Evolutionary conservation across 1,140 invertebrate genomes (phyloP).

Genomic region (Calephelis virginiensis): DNA sequence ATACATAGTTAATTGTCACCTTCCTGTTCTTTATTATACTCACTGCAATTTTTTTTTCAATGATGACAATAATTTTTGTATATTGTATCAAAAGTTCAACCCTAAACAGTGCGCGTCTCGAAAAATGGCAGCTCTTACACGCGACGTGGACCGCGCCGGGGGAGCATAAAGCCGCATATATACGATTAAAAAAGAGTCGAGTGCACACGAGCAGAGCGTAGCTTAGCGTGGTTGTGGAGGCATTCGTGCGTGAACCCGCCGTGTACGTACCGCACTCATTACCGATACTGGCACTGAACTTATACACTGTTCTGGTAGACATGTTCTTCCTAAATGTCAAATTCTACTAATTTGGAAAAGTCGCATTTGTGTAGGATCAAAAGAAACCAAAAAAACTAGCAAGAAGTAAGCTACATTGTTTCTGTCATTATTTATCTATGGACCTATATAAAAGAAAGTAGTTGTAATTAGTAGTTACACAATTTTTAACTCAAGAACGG

Average conservation of each 20-base stretch:
- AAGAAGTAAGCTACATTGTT: no score
- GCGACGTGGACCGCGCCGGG: slow-evolving; percentile 32
- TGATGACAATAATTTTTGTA: neutral
- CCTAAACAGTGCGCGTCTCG: slow-evolving; percentile 39
- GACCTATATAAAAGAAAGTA: no score
- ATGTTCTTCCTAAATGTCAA: neutral
- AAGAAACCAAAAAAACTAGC: no score
- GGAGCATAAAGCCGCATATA: slow-evolving; percentile 52
- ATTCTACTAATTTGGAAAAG: neutral
- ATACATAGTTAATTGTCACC: no score
- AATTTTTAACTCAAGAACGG: no score
- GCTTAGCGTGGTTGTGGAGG: slow-evolving; percentile 50
- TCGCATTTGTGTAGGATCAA: no score
- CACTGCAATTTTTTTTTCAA: no score
- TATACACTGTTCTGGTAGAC: neutral
- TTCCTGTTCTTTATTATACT: no score
- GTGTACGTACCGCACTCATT: slow-evolving; percentile 52
- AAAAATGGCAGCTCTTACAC: slow-evolving; percentile 49
- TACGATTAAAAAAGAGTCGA: slow-evolving; percentile 37
- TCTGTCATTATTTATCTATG: no score
- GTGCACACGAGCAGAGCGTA: slow-evolving; percentile 46
- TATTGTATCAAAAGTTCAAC: neutral
- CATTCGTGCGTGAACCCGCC: slow-evolving; percentile 61
- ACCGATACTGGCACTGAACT: slow-evolving; percentile 39
- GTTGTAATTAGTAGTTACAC: no score